Base-by-base conservation (phyloP, 2,113 vertebrate genomes). In the Percina caprodes region DNA sequence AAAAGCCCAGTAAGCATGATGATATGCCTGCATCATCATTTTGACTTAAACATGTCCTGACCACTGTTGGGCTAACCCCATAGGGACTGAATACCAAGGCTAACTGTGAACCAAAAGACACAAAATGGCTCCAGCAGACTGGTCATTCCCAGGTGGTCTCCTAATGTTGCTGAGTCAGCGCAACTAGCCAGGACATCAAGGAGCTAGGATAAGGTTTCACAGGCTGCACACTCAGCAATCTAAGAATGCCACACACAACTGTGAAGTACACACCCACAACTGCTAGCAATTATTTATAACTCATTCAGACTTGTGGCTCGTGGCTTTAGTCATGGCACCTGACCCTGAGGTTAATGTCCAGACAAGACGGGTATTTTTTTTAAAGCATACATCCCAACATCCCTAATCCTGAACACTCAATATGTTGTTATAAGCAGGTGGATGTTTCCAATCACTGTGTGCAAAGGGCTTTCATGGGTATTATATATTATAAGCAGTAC, bases 271-370 rank as follows among this genome's bases (percentile, higher is more conserved):
- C 69, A 61, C 77, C 79, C 84, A 85, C 84, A 88, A 92, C 92
- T 91, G 92, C 74, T 86, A 90, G 91, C 89, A 90, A 92, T 95
- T 92, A 93, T 88, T 77, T 84, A 76, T 79, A 92, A 90, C 88
- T 86, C 74, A 73, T 88, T 76, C 75, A 85, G 87, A 88, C 86
- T 86, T 59, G 73, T 0, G 63, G 86, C 87, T 90, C 59, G 56
- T 91, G 92, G 85, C 88, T 54, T 63, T 75, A 74, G 72, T 69
- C 74, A 82, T 84, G 85, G 78, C 78, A 89, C 86, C 87, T 92
- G 86, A 91, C 80, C 89, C 48, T 82, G 63, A 83, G 83, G 80
- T 86, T 85, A 91, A 83, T 79, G 76, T 76, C 72, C 59, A 69
- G 52, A 69, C 54, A 80, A 78, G 48, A 82, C 30, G 15, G 12